phyloP scores from a whole-genome alignment of 2,113 vertebrate species.

The Hydropotes inermis region DNA sequence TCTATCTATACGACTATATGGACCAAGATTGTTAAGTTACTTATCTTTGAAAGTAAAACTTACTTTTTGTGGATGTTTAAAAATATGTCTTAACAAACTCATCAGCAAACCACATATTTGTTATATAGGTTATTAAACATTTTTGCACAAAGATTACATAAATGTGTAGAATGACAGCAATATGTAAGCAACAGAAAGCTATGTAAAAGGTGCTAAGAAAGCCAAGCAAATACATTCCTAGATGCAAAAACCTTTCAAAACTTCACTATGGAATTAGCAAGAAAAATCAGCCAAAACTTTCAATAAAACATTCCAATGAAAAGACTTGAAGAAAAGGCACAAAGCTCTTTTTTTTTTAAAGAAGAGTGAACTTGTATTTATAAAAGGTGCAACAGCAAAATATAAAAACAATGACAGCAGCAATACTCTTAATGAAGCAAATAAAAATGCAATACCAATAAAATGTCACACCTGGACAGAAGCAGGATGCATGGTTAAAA shows the following conservation, averaged over 20 bases:
- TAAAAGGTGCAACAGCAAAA: constrained; percentile 73
- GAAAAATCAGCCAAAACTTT: constrained; percentile 58
- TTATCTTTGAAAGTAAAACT: constrained; percentile 77
- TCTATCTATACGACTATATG: constrained; percentile 71
- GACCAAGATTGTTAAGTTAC: constrained; percentile 72
- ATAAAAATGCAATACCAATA: constrained; percentile 85
- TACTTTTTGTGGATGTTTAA: constrained; percentile 61
- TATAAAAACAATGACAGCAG: constrained; percentile 71
- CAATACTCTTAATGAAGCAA: constrained; percentile 83
- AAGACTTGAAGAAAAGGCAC: constrained; percentile 65
- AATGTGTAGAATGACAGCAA: constrained; percentile 74
- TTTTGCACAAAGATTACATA: constrained; percentile 71
- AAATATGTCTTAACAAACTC: constrained; percentile 60
- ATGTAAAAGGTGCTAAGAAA: constrained; percentile 78
- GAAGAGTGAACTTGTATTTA: constrained; percentile 67
- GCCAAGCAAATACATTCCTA: constrained; percentile 74
- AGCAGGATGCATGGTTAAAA: constrained; percentile 96
- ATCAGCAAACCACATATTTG: constrained; percentile 59
- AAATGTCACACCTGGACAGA: constrained; percentile 97
- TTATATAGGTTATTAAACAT: constrained; percentile 57
- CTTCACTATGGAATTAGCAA: constrained; percentile 46
- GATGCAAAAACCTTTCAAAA: constrained; percentile 52
- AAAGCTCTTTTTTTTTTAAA: neutral
- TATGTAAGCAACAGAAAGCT: constrained; percentile 79
- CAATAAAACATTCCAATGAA: constrained; percentile 52